A percentile compares a stretch with the other conserved stretches of the same genome.
phyloP scores from a whole-genome alignment of 2,113 vertebrate species.

The Leptodactylus fuscus region DNA sequence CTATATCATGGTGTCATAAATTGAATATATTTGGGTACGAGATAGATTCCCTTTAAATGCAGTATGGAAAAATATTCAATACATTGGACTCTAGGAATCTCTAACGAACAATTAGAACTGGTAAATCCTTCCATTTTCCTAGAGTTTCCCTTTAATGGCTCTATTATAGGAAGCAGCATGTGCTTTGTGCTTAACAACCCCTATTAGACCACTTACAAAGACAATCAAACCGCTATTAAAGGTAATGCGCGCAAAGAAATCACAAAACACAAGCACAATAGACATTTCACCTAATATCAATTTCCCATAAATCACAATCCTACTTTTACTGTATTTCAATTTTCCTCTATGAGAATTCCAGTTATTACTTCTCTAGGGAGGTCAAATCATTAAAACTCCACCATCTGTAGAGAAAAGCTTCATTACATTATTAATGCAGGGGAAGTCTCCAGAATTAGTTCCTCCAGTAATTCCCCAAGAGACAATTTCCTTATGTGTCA shows the following conservation, averaged over 20 bases:
- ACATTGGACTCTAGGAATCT: too few species aligned
- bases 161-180: not conserved
- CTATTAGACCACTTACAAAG: not conserved
- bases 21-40: too few species aligned
- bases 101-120: too few species aligned
- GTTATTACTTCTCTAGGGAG: not conserved
- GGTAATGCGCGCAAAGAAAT: not conserved
- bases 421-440: not conserved
- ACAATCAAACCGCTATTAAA: not conserved
- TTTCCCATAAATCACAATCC: not conserved
- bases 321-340: not conserved
- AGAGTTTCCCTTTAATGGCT: not conserved
- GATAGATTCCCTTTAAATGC: too few species aligned
- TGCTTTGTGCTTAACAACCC: not conserved
- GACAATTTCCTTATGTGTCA: not conserved
- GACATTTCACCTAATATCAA: not conserved
- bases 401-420: conserved; percentile 1
- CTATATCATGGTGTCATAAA: too few species aligned
- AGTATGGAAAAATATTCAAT: too few species aligned
- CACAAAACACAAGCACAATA: not conserved
- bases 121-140: too few species aligned
- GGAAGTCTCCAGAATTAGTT: not conserved
- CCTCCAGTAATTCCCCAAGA: not conserved
- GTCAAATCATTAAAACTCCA: not conserved
- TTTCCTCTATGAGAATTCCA: not conserved